These are phyloP conservation scores for Sphinx pinastri DNA, from an alignment of 2,888 invertebrate species.

Conservation along the genomic window DNA sequence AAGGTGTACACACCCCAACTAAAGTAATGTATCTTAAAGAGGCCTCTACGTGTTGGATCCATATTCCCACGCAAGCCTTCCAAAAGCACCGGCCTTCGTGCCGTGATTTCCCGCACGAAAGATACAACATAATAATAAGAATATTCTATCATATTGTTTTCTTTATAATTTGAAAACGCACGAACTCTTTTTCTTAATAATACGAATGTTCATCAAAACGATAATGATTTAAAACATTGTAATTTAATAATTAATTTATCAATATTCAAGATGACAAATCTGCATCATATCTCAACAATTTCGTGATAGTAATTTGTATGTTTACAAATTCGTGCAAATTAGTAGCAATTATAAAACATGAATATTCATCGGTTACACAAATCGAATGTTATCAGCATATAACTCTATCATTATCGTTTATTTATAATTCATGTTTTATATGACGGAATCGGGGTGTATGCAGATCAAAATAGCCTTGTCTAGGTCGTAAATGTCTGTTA, in stretches of 20 bases:
- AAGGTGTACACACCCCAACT: no score
- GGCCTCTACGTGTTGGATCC: no score
- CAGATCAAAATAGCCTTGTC: background rate
- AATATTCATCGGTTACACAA: slow-evolving; percentile 6
- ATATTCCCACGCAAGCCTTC: no score
- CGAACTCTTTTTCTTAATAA: no score
- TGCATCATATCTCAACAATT: background rate
- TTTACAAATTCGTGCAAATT: slow-evolving; percentile 8
- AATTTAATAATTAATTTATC: background rate
- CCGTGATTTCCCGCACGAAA: no score
- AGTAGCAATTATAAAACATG: background rate
- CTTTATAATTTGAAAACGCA: no score
- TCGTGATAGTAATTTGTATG: background rate
- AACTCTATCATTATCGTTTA: background rate
- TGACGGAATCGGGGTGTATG: background rate
- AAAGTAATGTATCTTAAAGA: no score
- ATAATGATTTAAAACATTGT: background rate
- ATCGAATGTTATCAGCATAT: background rate
- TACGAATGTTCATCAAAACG: no score
- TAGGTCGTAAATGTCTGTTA: background rate
- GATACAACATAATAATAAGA: no score
- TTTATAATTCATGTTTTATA: background rate
- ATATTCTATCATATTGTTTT: no score
- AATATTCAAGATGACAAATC: background rate
- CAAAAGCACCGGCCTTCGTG: no score